Percentiles rank a stretch among this genome's conserved stretches.
phyloP scores from a whole-genome alignment of 2,797 vertebrate genomes.

The Notoglanidium macrostoma region DNA sequence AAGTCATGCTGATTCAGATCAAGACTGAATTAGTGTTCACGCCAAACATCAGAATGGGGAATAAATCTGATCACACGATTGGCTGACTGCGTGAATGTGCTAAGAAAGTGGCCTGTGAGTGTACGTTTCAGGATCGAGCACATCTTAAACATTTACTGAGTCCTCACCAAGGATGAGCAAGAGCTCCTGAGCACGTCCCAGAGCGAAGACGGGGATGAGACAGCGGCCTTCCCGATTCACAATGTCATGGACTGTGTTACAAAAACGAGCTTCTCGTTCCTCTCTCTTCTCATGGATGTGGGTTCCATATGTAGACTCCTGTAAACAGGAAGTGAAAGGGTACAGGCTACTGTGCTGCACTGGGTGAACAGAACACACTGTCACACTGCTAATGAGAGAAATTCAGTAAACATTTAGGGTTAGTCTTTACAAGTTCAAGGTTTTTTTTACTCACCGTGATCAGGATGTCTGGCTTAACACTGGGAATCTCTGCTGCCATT shows the following conservation, averaged over 20 bases:
- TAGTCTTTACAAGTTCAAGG: not conserved
- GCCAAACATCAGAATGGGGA: not conserved
- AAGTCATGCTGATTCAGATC: not conserved
- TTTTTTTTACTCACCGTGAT: conserved; percentile 74
- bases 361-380: not conserved
- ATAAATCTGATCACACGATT: not conserved
- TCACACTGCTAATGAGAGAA: not conserved
- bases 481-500: conserved; percentile 97
- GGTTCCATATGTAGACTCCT: conserved; percentile 95
- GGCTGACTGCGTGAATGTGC: not conserved
- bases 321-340: not conserved
- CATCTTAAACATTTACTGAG: not conserved
- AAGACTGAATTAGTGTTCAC: not conserved
- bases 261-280: conserved; percentile 92
- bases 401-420: not conserved
- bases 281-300: conserved; percentile 96
- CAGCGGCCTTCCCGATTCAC: conserved; percentile 92
- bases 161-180: conserved; percentile 89
- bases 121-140: not conserved
- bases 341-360: not conserved
- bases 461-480: conserved; percentile 94
- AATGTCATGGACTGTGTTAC: conserved; percentile 94
- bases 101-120: not conserved
- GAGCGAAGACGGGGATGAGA: conserved; percentile 83
- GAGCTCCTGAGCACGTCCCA: conserved; percentile 92